Conservation (phyloP, 1,140 invertebrate species). For the Anoplophora glabripennis region DNA sequence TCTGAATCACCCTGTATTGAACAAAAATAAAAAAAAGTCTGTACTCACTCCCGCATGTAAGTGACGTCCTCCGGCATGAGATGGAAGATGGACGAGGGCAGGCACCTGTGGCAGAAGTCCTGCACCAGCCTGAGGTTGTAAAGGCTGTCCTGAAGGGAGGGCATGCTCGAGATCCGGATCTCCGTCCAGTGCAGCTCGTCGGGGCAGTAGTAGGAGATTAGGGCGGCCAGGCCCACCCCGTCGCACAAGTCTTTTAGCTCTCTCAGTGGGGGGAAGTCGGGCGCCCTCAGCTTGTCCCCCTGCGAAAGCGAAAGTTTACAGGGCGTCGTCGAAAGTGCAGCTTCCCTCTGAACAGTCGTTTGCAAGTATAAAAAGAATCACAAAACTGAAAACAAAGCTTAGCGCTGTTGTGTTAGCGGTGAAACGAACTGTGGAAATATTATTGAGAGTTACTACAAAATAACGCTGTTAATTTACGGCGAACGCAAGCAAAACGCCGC, state of each 20-base stretch:
- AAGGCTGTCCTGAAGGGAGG: conserved; percentile 80
- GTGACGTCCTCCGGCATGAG: conserved; percentile 95
- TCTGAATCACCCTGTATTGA: no score
- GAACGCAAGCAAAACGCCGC: no score
- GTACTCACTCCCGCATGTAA: conserved; percentile 83
- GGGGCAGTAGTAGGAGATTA: conserved; percentile 93
- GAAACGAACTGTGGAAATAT: no score
- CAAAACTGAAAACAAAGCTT: no score
- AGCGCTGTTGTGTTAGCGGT: no score
- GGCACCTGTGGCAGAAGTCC: conserved; percentile 78
- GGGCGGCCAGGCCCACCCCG: conserved; percentile 83
- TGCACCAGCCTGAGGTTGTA: conserved; percentile 90
- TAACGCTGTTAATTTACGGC: no score
- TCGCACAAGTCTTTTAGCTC: conserved; percentile 82
- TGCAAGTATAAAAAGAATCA: no score
- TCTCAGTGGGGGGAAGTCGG: conserved; percentile 52
- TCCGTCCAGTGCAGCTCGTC: conserved; percentile 73
- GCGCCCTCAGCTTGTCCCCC: conserved; percentile 50
- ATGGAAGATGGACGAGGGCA: conserved; percentile 90
- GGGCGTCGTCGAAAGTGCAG: background rate
- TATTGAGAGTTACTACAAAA: no score
- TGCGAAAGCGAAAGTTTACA: conserved; percentile 18
- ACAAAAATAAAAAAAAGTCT: no score
- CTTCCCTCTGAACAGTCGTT: background rate
- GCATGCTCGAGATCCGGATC: conserved; percentile 46